Evolutionary conservation across 2,888 invertebrate species (phyloP).

Genomic region (Xanthia icteritia): DNA sequence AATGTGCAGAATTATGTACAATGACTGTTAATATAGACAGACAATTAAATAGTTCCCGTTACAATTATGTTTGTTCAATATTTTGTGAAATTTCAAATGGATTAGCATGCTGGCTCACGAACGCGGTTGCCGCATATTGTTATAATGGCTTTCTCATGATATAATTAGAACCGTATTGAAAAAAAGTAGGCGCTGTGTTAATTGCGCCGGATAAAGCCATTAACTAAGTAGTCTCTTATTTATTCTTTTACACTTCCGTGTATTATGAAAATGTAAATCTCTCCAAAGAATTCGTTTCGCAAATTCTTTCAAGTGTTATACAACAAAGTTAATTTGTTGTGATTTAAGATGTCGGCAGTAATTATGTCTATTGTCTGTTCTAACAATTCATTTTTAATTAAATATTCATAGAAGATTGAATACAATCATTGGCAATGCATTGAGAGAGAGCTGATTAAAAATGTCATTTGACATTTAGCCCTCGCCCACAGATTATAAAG

Average conservation of each 20-base stretch:
- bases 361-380: slow-evolving; percentile 58
- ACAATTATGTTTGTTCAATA: slow-evolving; percentile 86
- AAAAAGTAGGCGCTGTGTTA: slow-evolving; percentile 75
- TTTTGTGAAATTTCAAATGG: slow-evolving; percentile 74
- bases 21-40: slow-evolving; percentile 78
- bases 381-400: slow-evolving; percentile 48
- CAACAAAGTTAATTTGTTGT: slow-evolving; percentile 52
- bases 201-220: slow-evolving; percentile 70
- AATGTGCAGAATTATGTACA: slow-evolving; percentile 80
- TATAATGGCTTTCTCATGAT: slow-evolving; percentile 78
- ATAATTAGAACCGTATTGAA: slow-evolving; percentile 82
- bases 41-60: slow-evolving; percentile 75
- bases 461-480: slow-evolving; percentile 54
- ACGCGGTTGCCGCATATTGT: slow-evolving; percentile 73
- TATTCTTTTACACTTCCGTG: slow-evolving; percentile 66
- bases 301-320: slow-evolving; percentile 53
- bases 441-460: slow-evolving; percentile 55
- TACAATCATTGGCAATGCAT: slow-evolving; percentile 47
- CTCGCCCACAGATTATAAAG: slow-evolving; percentile 46
- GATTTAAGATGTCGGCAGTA: slow-evolving; percentile 47
- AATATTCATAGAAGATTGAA: slow-evolving; percentile 50
- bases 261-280: slow-evolving; percentile 60
- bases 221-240: slow-evolving; percentile 65
- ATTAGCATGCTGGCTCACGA: slow-evolving; percentile 69
- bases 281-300: slow-evolving; percentile 43